Percentiles rank a stretch among this genome's conserved stretches.
Evolutionary conservation across 2,797 vertebrate species (phyloP).

Genomic region (Triplophysa bombifrons): DNA sequence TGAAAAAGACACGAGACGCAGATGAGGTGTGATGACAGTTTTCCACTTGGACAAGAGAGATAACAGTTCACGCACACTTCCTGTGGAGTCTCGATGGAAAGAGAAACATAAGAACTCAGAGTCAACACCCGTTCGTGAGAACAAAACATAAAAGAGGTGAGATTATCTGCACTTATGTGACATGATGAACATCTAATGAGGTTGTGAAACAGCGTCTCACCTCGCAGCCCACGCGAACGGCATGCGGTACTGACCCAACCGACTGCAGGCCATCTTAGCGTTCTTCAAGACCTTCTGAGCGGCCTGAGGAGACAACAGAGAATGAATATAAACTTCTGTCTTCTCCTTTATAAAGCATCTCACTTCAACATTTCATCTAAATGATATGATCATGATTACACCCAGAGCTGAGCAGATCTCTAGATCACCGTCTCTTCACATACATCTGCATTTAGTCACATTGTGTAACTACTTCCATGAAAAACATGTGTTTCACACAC

Average conservation of each 20-base stretch:
- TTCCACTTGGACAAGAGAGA: slow-evolving; percentile 24
- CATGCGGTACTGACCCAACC: slow-evolving; percentile 95
- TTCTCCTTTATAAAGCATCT: no score
- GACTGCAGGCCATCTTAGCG: slow-evolving; percentile 91
- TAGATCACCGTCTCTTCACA: no score
- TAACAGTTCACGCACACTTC: slow-evolving; percentile 24
- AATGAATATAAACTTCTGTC: neutral
- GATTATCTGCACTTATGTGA: neutral
- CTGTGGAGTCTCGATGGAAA: slow-evolving; percentile 28
- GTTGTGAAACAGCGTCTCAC: slow-evolving; percentile 68
- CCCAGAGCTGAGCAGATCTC: neutral
- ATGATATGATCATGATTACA: neutral
- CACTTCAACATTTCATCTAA: slow-evolving; percentile 13
- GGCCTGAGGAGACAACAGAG: slow-evolving; percentile 72
- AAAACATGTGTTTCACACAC: neutral
- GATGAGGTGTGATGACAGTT: slow-evolving; percentile 19
- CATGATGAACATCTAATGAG: neutral
- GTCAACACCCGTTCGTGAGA: neutral
- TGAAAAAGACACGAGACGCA: slow-evolving; percentile 59
- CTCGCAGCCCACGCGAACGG: slow-evolving; percentile 98
- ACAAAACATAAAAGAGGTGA: neutral
- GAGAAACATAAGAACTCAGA: slow-evolving; percentile 22
- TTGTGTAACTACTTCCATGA: no score
- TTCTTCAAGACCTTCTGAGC: slow-evolving; percentile 98
- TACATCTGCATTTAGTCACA: no score